phyloP scores from a whole-genome alignment of 2,797 vertebrate species.

The Pampus argenteus region DNA sequence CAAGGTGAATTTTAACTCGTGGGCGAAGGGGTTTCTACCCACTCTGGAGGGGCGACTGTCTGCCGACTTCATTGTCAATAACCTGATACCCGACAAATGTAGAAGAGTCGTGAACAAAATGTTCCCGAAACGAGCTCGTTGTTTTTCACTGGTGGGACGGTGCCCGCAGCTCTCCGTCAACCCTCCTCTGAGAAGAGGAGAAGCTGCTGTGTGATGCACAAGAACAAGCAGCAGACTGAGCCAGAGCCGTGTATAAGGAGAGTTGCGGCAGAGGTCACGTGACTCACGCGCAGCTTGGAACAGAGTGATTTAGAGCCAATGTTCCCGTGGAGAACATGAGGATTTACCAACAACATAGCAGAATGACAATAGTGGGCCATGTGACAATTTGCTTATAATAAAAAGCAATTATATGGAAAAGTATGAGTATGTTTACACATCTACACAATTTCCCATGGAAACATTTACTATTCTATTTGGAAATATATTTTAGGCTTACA shows the following conservation, averaged over 20 bases:
- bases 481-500: not conserved
- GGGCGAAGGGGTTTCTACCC: conserved; percentile 90
- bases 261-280: not conserved
- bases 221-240: no score
- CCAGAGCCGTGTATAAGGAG: not conserved
- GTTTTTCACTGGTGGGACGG: not conserved
- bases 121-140: not conserved
- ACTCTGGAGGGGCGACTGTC: conserved; percentile 63
- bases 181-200: not conserved
- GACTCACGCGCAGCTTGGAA: no score
- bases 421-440: not conserved
- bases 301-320: no score
- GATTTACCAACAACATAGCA: no score
- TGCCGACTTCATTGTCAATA: conserved; percentile 81
- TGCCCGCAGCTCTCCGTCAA: not conserved
- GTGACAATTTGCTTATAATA: no score
- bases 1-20: conserved; percentile 86
- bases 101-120: not conserved
- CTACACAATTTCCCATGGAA: not conserved
- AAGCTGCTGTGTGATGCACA: conserved; percentile 2
- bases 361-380: no score
- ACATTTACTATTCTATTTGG: not conserved
- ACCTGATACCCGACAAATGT: not conserved
- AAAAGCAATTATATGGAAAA: not conserved
- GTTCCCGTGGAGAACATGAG: no score